Evolutionary conservation across 2,888 invertebrate genomes (phyloP).

Genomic region (Allygus modestus): DNA sequence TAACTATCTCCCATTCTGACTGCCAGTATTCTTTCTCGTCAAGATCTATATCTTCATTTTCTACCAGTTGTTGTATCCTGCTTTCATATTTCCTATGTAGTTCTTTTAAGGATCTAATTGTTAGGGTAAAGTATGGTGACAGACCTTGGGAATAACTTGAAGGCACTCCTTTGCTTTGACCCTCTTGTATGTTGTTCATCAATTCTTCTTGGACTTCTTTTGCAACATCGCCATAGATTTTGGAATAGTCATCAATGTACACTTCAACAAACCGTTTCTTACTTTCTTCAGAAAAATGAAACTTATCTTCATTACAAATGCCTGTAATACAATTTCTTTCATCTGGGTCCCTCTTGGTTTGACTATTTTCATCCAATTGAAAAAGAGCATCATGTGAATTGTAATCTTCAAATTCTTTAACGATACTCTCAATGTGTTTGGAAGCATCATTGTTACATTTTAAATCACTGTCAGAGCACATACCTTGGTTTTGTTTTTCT

Average conservation of each 20-base stretch:
- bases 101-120: background rate
- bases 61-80: background rate
- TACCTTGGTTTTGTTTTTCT: too few relatives aligned
- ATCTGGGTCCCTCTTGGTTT: too few relatives aligned
- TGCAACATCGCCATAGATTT: background rate
- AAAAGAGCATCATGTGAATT: too few relatives aligned
- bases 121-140: background rate
- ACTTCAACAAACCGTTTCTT: background rate
- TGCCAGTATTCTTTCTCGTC: background rate
- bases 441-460: too few relatives aligned
- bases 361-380: too few relatives aligned
- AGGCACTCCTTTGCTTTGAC: background rate
- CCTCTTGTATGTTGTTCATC: background rate
- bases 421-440: too few relatives aligned
- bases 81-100: background rate
- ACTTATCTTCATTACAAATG: background rate
- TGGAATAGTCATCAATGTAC: constrained; percentile 29
- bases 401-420: too few relatives aligned
- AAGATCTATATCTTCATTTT: background rate
- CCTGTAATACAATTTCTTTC: too few relatives aligned
- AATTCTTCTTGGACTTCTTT: background rate
- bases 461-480: too few relatives aligned
- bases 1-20: background rate
- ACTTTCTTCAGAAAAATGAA: too few relatives aligned
- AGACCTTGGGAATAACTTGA: background rate